Evolutionary conservation across 2,888 invertebrate species (phyloP).

Genomic region (Cylloceria caligata): DNA sequence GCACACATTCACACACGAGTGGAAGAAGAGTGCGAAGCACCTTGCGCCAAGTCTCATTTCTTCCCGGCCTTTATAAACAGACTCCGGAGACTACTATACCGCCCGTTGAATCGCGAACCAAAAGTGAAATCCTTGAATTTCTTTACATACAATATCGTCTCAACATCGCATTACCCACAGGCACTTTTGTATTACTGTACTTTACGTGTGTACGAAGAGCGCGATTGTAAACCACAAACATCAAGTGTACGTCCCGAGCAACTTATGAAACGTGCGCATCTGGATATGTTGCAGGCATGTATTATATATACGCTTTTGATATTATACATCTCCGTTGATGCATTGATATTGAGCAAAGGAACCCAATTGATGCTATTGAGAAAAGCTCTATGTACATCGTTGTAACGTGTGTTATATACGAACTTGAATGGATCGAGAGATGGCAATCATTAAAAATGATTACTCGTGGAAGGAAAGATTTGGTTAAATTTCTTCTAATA

Average conservation of each 20-base stretch:
- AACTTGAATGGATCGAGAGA: conserved; percentile 18
- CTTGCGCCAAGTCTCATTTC: conserved; percentile 53
- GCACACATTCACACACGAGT: conserved; percentile 13
- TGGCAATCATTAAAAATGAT: conserved; percentile 31
- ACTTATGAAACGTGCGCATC: background rate
- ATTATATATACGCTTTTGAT: background rate
- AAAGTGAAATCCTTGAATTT: conserved; percentile 57
- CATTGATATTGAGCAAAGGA: conserved; percentile 9
- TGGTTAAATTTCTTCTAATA: background rate
- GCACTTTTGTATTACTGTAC: conserved; percentile 33
- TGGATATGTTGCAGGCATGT: background rate
- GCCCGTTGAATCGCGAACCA: conserved; percentile 12
- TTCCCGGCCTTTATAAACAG: conserved; percentile 20
- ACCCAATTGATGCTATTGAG: conserved; percentile 16
- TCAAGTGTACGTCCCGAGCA: background rate
- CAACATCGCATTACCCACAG: conserved; percentile 10
- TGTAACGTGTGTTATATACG: background rate
- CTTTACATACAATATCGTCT: conserved; percentile 27
- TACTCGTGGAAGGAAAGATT: background rate
- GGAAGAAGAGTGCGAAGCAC: conserved; percentile 34
- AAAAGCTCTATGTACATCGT: background rate
- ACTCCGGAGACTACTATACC: no score
- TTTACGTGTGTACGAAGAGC: conserved; percentile 12
- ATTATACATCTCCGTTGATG: background rate
- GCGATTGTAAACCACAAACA: conserved; percentile 41